A percentile compares a stretch with the other conserved stretches of the same genome.
Conservation (phyloP, 2,113 vertebrate species). For the Phalacrocorax carbo region DNA sequence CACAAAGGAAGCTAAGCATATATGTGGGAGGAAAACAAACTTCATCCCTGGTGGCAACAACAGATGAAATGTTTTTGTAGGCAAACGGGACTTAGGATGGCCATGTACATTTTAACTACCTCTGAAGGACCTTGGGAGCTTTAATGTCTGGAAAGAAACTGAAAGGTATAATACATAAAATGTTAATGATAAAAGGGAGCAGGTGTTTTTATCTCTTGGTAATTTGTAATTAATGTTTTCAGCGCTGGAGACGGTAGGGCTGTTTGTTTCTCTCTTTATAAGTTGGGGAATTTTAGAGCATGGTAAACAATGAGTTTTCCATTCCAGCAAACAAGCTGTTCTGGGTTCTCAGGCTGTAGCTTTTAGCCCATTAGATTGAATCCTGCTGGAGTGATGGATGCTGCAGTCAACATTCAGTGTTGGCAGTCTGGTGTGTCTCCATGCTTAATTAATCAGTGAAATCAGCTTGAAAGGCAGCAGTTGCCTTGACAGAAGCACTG, state of each 20-base stretch:
- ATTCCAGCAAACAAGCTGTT: neutral
- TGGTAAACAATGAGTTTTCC: neutral
- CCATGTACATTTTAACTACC: neutral
- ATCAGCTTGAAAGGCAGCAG: slow-evolving; percentile 35
- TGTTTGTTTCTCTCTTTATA: neutral
- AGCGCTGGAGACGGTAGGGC: neutral
- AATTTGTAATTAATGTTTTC: slow-evolving; percentile 34
- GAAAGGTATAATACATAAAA: neutral
- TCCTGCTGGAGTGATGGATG: slow-evolving; percentile 22
- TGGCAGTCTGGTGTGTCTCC: slow-evolving; percentile 7
- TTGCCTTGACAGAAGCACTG: slow-evolving; percentile 27
- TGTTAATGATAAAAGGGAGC: slow-evolving; percentile 24
- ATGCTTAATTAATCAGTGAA: slow-evolving; percentile 43
- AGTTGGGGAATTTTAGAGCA: slow-evolving; percentile 4
- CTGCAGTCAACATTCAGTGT: neutral
- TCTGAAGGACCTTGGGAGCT: neutral
- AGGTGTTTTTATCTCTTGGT: slow-evolving; percentile 9
- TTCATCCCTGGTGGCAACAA: neutral
- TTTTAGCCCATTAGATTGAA: slow-evolving; percentile 8
- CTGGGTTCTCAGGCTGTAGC: neutral
- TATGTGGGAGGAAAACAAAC: neutral
- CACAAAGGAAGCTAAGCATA: neutral
- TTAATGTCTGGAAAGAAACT: neutral
- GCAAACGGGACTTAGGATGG: neutral
- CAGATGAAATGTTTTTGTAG: neutral